Conservation (phyloP, 2,888 invertebrate genomes). For the Epistrophe grossulariae region DNA sequence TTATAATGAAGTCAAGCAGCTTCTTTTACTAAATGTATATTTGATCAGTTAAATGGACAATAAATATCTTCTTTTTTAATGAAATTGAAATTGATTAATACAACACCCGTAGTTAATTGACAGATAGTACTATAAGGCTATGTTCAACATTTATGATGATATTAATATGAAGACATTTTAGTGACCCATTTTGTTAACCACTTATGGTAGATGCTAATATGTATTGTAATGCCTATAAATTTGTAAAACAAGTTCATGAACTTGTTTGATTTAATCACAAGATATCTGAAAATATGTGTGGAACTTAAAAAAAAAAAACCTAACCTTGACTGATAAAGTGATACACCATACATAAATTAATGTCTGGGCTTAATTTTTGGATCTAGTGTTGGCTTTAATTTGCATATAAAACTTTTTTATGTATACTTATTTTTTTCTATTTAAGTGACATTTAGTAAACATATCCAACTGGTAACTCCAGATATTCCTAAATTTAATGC, state of each 20-base stretch:
- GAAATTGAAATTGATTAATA: slow-evolving; percentile 14
- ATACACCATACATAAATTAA: slow-evolving; percentile 11
- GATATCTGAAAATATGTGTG: not conserved
- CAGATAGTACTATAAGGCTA: not conserved
- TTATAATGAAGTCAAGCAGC: not conserved
- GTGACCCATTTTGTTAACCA: slow-evolving; percentile 19
- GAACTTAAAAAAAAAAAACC: not conserved
- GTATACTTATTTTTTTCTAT: not conserved
- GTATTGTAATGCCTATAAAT: not conserved
- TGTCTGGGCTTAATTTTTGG: slow-evolving; percentile 8
- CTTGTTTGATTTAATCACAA: slow-evolving; percentile 24
- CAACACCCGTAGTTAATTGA: slow-evolving; percentile 29
- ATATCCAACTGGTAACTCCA: not conserved
- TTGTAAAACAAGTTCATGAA: slow-evolving; percentile 41
- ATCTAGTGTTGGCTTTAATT: slow-evolving; percentile 15
- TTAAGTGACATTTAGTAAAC: not conserved
- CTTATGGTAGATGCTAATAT: slow-evolving; percentile 1
- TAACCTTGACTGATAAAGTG: slow-evolving; percentile 41
- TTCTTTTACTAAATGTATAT: slow-evolving; percentile 2
- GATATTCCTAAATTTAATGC: not conserved
- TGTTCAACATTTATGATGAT: not conserved
- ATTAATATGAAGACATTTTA: slow-evolving; percentile 12
- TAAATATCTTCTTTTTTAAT: not conserved
- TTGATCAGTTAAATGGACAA: not conserved
- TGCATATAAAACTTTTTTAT: slow-evolving; percentile 4